These are phyloP conservation scores for Onychomys leucogaster DNA, from an alignment of 2,797 vertebrate genomes.

Conservation along the genomic window DNA sequence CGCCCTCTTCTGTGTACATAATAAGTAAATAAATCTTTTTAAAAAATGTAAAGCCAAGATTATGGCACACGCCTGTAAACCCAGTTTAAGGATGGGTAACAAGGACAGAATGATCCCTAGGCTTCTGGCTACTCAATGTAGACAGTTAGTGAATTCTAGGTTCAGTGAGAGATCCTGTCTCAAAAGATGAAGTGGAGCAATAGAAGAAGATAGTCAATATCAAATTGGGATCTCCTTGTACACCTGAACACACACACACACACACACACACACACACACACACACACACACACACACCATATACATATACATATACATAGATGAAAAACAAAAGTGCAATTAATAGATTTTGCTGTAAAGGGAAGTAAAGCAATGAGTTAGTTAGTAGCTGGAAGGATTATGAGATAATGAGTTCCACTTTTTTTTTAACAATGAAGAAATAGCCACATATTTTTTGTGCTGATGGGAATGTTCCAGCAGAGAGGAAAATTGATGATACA, in stretches of 20 bases:
- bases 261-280: not conserved
- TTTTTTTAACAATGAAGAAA: constrained; percentile 62
- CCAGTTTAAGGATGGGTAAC: not conserved
- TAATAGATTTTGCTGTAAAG: constrained; percentile 34
- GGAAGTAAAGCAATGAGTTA: constrained; percentile 58
- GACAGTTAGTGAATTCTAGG: not conserved
- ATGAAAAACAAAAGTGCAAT: constrained; percentile 21
- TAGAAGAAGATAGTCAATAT: not conserved
- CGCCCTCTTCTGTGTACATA: too few relatives aligned
- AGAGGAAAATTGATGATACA: constrained; percentile 68
- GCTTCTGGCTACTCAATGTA: not conserved
- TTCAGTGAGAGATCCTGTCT: not conserved
- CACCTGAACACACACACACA: not conserved
- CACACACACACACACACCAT: too few relatives aligned
- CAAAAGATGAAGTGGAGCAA: not conserved
- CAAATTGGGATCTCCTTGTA: not conserved
- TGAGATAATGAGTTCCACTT: constrained; percentile 47
- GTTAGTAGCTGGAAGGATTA: constrained; percentile 18
- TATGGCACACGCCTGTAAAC: not conserved
- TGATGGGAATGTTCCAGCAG: constrained; percentile 71
- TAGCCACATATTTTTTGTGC: constrained; percentile 70
- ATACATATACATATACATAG: not conserved
- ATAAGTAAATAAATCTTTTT: too few relatives aligned
- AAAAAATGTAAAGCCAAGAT: not conserved
- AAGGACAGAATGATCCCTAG: not conserved